A percentile compares a stretch with the other conserved stretches of the same genome.
phyloP scores from a whole-genome alignment of 2,888 invertebrate genomes.

The Nemapogon koenigi region DNA sequence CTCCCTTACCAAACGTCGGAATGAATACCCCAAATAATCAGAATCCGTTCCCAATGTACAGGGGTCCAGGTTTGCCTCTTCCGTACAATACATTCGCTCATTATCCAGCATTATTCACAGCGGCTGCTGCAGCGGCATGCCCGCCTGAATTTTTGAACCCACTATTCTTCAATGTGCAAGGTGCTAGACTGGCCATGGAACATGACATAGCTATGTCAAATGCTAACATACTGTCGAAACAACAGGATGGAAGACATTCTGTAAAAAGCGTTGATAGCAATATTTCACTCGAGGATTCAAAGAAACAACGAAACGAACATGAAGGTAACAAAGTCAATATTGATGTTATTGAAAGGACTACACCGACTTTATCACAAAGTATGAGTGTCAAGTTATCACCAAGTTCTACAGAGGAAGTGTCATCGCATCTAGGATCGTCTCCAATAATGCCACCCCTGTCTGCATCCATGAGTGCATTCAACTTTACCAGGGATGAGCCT shows the following conservation, averaged over 20 bases:
- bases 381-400: constrained; percentile 68
- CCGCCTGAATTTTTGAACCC: constrained; percentile 70
- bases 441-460: constrained; percentile 68
- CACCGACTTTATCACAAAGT: constrained; percentile 59
- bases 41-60: constrained; percentile 76
- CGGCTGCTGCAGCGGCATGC: constrained; percentile 53
- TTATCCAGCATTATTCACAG: constrained; percentile 62
- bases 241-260: constrained; percentile 49
- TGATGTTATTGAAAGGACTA: constrained; percentile 49
- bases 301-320: constrained; percentile 37
- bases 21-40: constrained; percentile 49
- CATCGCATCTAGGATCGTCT: constrained; percentile 68
- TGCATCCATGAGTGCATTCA: constrained; percentile 37
- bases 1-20: constrained; percentile 44
- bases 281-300: constrained; percentile 44
- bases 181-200: constrained; percentile 54
- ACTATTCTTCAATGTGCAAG: constrained; percentile 68
- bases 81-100: constrained; percentile 70
- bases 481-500: constrained; percentile 37
- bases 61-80: constrained; percentile 69
- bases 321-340: constrained; percentile 33
- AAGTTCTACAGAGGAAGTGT: constrained; percentile 70
- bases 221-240: constrained; percentile 58
- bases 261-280: constrained; percentile 53
- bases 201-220: constrained; percentile 59